phyloP scores from a whole-genome alignment of 2,113 vertebrate species.

The Podilymbus podiceps region DNA sequence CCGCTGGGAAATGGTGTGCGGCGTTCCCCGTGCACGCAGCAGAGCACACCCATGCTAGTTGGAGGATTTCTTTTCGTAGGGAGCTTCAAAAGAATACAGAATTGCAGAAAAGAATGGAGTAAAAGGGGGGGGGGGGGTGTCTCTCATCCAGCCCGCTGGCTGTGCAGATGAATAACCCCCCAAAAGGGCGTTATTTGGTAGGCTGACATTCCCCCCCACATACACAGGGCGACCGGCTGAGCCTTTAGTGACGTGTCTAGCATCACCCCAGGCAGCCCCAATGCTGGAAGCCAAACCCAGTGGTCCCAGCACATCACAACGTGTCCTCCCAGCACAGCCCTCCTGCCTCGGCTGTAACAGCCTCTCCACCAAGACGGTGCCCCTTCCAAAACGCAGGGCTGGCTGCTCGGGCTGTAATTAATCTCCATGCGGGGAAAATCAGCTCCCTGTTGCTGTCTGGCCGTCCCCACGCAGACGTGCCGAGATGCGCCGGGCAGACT shows the following conservation, averaged over 20 bases:
- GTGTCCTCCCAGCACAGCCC: not conserved
- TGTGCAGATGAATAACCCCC: not conserved
- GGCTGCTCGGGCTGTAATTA: not conserved
- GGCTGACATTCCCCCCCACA: not conserved
- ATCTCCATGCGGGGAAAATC: not conserved
- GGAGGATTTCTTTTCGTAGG: not conserved
- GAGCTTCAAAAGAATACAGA: not conserved
- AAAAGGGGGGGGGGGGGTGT: not conserved
- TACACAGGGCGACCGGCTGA: rapidly evolving
- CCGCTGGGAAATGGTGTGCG: rapidly evolving
- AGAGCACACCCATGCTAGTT: rapidly evolving
- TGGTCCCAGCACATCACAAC: not conserved
- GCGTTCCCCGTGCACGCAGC: not conserved
- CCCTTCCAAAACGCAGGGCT: not conserved
- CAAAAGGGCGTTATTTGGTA: not conserved
- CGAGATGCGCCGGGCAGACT: not conserved
- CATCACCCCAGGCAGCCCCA: not conserved
- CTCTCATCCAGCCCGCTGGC: not conserved
- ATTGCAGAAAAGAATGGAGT: not conserved
- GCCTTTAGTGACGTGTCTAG: not conserved
- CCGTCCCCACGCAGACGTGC: not conserved
- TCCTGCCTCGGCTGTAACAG: not conserved
- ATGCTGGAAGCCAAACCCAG: not conserved
- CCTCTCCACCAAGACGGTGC: rapidly evolving
- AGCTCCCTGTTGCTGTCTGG: too few species aligned